Base-by-base conservation (phyloP, 2,797 vertebrate genomes). In the Coluber constrictor region DNA sequence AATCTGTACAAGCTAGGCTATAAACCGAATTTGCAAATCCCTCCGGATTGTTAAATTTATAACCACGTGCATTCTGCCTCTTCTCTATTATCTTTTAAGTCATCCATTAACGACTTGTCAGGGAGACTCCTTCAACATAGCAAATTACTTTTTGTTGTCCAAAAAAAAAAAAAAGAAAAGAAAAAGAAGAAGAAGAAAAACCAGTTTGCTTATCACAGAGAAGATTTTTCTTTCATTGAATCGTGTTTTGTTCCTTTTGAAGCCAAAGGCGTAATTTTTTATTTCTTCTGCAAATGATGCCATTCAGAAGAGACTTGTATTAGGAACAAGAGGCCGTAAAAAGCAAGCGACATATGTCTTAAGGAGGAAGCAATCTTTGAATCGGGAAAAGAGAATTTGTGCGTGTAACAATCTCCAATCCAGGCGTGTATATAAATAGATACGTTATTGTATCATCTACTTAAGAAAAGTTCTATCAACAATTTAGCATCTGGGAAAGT, bases 261-360 rank as follows among this genome's bases (percentile, higher is more conserved):
- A 92, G 92, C 89, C 92, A 57, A 57, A 87, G 89, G 89, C 88
- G 87, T 29, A 2, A 29, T 57, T 86, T 90, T 90, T 57, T 86
- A 90, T 88, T 90, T 90, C 92, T 87, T 87, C 87, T 90, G 83
- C 89, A 93, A 87, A 90, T 51, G 12, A 29, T 59, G 32, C 54
- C 89, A 3, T 57, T 29, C 86, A 29, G 60, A 55, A 54, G 7
- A 57, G n/a, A 25, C 27, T 43, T 32, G 7, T 88, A 29, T 88
- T 90, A 74, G 70, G 54, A 87, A 57, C 27, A 70, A 43, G 83
- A 59, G 90, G 60, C 59, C 27, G 11, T 9, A 32, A 90, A 56
- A 54, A 88, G 13, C 20, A 87, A 92, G 61, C n/a, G 25, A 47
- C 10, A 0, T 74, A 32, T n/a, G 32, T 23, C 51, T 93, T 74